Evolutionary conservation across 2,113 vertebrate species (phyloP), one percentile per base, ranked within the genome.

Genomic region (Mus spicilegus): DNA sequence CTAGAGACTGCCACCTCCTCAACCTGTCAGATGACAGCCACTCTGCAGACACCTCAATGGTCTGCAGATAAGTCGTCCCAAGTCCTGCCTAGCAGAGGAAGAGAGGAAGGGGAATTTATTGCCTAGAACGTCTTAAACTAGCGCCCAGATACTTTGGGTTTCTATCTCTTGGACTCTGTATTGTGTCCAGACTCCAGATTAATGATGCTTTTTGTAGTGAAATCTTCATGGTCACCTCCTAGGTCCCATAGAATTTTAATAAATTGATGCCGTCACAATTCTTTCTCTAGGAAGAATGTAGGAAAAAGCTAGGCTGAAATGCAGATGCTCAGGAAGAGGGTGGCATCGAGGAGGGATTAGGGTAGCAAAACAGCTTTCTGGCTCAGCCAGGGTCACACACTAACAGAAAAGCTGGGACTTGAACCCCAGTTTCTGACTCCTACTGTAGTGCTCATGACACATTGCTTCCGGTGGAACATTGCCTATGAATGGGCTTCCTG

Each of bases 11-110:
- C 92, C 70, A 75, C 87, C 56, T 95, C 46, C 92, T 51, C 39
- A 91, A 91, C 75, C 91, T 94, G 91, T 88, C 93, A 87, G 72
- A 72, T 85, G 86, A 33, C 49, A 93, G 81, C 93, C 89, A 58
- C 77, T 63, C 1, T 30, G 76, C 87, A 65, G 65, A 77, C 26
- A 24, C 42, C 33, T 69, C 78, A 14, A 5, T 5, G 56, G 49
- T 86, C 16, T 82, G 0, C 33, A 93, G 87, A 61, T 30, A 72
- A 46, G 89, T 86, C 89, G 78, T 93, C 86, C 39, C 42, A 1
- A 33, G 56, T 84, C 76, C 63, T 19, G 30, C 80, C 73, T 51
- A n/a, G 87, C 0, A 1, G 77, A 75, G 72, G n/a, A 75, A 75
- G 20, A 42, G n/a, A 86, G 70, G 56, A 89, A 39, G 24, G 20